Evolutionary conservation across 2,888 invertebrate genomes (phyloP), one percentile per base, ranked within the genome.

Genomic region (Agonopterix subpropinquella): DNA sequence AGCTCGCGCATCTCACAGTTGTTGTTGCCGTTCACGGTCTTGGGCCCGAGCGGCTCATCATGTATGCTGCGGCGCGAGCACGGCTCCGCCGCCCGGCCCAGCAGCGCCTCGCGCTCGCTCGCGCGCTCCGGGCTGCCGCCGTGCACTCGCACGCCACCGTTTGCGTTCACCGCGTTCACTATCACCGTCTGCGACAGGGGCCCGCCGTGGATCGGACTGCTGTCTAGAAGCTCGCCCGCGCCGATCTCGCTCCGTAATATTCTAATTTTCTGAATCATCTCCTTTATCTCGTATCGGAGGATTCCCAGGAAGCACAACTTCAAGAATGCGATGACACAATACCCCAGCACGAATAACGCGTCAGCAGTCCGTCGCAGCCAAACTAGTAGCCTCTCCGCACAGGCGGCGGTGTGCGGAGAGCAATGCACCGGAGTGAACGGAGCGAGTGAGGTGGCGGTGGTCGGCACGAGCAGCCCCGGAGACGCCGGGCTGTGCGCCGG

Each of bases 191-290:
- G 88, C 37, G 88, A 87, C 15, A 87, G 62, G 2, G 87, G 87
- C 43, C 88, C 87, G 50, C 89, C 86, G 59, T 89, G 86, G 47
- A 86, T 60, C 8, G 87, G 87, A 53, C 87, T 87, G 13, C 83
- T 73, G 43, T 88, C 88, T 18, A 85, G 64, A 41, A 89, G 72
- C 64, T 89, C 89, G 2, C 88, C 85, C 42, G 89, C 85, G 44
- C 91, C 90, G 57, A 91, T 77, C 70, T 94, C 94, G 53, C 90
- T 92, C 65, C 92, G 92, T 55, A 96, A 88, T 73, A 96, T 91
- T 69, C 93, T 92, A 74, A 96, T 96, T 88, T 96, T 96, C 78
- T 96, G 95, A 71, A 96, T 95, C 96, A 96, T 96, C 81, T 96
- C 96, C 60, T 94, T 92, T 71, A 96, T 95, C 89, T 96, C 95